Conservation (phyloP, 2,113 vertebrate species). For the Serilophus lunatus region DNA sequence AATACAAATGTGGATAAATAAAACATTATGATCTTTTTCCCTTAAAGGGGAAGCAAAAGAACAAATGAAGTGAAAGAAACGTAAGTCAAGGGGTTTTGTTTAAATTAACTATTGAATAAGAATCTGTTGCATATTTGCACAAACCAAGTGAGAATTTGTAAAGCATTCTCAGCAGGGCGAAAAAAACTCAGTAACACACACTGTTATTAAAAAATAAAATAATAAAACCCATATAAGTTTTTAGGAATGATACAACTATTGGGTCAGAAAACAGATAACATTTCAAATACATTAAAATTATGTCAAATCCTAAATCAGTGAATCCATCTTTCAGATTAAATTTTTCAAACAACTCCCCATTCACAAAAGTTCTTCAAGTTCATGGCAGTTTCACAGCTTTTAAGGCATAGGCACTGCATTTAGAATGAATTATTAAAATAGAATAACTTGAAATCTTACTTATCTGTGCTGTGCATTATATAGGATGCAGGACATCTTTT, state of each 20-base stretch:
- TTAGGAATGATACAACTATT: not conserved
- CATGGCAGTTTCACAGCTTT: not conserved
- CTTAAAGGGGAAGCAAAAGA: not conserved
- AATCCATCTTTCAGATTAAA: not conserved
- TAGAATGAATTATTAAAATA: not conserved
- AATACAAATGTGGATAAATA: not conserved
- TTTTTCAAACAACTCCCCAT: not conserved
- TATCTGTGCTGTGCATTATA: conserved; percentile 75
- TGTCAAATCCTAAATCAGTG: not conserved
- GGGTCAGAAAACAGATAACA: not conserved
- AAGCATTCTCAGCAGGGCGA: not conserved
- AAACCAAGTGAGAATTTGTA: not conserved
- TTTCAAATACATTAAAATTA: not conserved
- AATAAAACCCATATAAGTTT: not conserved
- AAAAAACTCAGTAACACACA: not conserved
- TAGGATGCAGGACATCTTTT: conserved; percentile 61
- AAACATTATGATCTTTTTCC: not conserved
- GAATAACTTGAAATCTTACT: conserved; percentile 65
- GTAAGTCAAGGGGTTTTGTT: not conserved
- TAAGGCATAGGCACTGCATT: not conserved
- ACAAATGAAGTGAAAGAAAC: not conserved
- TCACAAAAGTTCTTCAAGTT: not conserved
- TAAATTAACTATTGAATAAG: not conserved
- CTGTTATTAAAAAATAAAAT: not conserved
- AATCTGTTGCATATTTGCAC: not conserved